Base-by-base conservation (phyloP, 2,888 invertebrate genomes). In the Terebella lapidaria region DNA sequence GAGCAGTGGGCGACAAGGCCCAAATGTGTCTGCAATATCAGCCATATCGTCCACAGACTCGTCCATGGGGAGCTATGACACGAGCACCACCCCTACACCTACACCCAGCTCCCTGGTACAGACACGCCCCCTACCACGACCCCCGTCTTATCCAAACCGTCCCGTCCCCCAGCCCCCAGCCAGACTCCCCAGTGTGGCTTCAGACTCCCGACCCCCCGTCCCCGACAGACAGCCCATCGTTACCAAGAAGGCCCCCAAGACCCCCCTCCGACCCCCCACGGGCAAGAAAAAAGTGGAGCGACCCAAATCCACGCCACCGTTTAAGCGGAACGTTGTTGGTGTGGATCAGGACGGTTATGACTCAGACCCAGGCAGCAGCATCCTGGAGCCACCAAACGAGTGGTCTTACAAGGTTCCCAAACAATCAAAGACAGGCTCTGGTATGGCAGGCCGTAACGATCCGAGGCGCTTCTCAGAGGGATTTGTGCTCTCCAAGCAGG, bases 281-380 rank as follows among this genome's bases (percentile, higher is more conserved):
- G 26, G 28, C 18, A 56, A 26, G 30, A n/a, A 18, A 22, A 49
- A 51, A 5, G 2, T 27, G n/a, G 52, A 47, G 10, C 30, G 63
- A 1, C 60, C 63, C 15, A 61, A 63, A 30, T 63, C 63, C 10
- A 63, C 63, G 1, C 63, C 63, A 2, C 63, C 63, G 3, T 45
- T 62, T 47, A 22, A 42, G 29, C 5, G 15, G 53, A 5, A 10
- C n/a, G 49, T 42, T 2, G 30, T 56, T 20, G n/a, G 30, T 29
- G 52, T 52, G 5, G 45, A 29, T n/a, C 52, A 62, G 3, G 58
- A 56, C 35, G 59, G 56, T 20, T 61, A 58, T 46, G 61, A 61
- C 24, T 58, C 61, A 1, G 61, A 61, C 42, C 57, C 57, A 2
- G 55, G 58, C 1, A 51, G 30, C 20, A 27, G 25, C 27, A 20